phyloP scores from a whole-genome alignment of 2,797 vertebrate species.

The Gymnothorax reevesii region DNA sequence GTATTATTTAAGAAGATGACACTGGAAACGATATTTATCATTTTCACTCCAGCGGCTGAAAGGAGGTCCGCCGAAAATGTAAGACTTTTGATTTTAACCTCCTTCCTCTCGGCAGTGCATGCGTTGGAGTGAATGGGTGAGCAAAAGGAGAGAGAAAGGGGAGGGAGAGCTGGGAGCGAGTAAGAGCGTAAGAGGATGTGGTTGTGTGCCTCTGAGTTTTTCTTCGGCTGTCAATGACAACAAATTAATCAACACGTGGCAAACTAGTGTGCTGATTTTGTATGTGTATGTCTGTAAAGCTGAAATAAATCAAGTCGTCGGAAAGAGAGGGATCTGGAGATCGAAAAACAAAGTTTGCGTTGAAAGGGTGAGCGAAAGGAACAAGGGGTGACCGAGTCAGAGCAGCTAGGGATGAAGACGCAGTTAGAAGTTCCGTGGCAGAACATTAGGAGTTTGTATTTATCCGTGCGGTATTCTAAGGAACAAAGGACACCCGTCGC shows the following conservation, averaged over 20 bases:
- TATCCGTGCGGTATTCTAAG: slow-evolving; percentile 12
- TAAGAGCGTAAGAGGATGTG: slow-evolving; percentile 60
- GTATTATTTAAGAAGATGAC: slow-evolving; percentile 67
- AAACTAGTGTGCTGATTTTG: slow-evolving; percentile 60
- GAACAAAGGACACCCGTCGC: slow-evolving; percentile 21
- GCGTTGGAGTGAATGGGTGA: slow-evolving; percentile 54
- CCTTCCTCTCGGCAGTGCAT: slow-evolving; percentile 62
- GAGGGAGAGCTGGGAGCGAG: slow-evolving; percentile 44
- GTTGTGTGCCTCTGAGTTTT: slow-evolving; percentile 48
- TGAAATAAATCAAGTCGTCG: slow-evolving; percentile 58
- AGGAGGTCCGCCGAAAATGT: slow-evolving; percentile 77
- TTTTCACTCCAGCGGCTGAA: slow-evolving; percentile 66
- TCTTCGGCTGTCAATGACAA: slow-evolving; percentile 70
- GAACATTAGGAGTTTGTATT: slow-evolving; percentile 42
- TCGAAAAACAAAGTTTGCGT: slow-evolving; percentile 61
- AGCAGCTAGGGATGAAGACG: slow-evolving; percentile 2
- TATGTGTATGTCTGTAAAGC: slow-evolving; percentile 43
- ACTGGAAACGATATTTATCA: slow-evolving; percentile 74
- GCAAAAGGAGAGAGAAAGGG: slow-evolving; percentile 49
- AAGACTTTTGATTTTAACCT: slow-evolving; percentile 64
- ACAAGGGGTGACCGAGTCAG: slow-evolving; percentile 56
- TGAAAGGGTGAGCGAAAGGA: slow-evolving; percentile 61
- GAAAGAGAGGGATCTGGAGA: slow-evolving; percentile 45
- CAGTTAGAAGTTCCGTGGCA: slow-evolving; percentile 25
- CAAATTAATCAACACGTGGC: slow-evolving; percentile 76